Evolutionary conservation across 2,888 invertebrate species (phyloP).

Genomic region (Sinodicranocentrus sp.): DNA sequence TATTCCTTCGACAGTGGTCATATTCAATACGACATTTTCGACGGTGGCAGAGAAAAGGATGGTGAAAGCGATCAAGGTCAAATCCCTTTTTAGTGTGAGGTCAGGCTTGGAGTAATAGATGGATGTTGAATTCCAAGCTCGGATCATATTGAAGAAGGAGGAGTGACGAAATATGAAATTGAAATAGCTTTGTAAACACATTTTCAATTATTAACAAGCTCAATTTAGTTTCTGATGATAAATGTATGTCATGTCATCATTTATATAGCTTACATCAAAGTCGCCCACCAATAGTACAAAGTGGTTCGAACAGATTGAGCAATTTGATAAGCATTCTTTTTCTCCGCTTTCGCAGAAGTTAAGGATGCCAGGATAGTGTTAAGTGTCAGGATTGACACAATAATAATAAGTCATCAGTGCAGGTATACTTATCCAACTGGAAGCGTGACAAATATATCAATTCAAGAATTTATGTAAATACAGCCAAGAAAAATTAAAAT

Average conservation of each 20-base stretch:
- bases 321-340: constrained; percentile 41
- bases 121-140: constrained; percentile 62
- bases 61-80: not conserved
- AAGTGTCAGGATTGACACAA: constrained; percentile 4
- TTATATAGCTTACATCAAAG: constrained; percentile 30
- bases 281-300: constrained; percentile 43
- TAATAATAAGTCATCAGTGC: constrained; percentile 19
- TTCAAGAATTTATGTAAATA: too few relatives aligned
- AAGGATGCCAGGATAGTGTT: constrained; percentile 23
- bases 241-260: too few relatives aligned
- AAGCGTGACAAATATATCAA: constrained; percentile 12
- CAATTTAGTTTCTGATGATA: too few relatives aligned
- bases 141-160: constrained; percentile 36
- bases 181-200: constrained; percentile 27
- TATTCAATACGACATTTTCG: constrained; percentile 36
- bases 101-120: constrained; percentile 65
- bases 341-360: not conserved
- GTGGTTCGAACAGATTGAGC: constrained; percentile 44
- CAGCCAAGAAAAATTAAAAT: too few relatives aligned
- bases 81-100: constrained; percentile 46
- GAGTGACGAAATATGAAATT: constrained; percentile 28
- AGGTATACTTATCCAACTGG: constrained; percentile 33
- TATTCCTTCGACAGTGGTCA: not conserved
- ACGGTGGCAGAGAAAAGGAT: constrained; percentile 46
- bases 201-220: not conserved